Evolutionary conservation across 2,888 invertebrate species (phyloP), one percentile per base, ranked within the genome.

Genomic region (Drosophila nr. medialis): DNA sequence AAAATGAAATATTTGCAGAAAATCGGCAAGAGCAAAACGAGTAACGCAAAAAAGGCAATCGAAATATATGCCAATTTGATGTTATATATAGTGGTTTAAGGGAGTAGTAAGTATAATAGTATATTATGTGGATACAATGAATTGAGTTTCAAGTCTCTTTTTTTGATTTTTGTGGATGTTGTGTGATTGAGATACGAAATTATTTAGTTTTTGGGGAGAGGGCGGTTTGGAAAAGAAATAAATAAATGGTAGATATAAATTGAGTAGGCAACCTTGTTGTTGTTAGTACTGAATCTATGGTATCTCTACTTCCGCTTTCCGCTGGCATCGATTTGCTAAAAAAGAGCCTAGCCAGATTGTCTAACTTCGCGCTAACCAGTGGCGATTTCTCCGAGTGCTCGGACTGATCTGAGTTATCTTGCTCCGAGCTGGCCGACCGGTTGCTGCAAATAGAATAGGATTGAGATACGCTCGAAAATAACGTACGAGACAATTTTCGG

Each of bases 311-410:
- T 91, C 92, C 92, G 91, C 87, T 88, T 88, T 93, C 93, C 91
- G 92, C 90, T 91, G 93, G 91, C 92, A 92, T 91, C 90, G 92
- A 93, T 91, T 95, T 95, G 93, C 94, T 95, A 93, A 96, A 96
- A 86, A 97, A 94, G 89, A 96, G 93, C 92, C 96, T 96, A 32
- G 96, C 96, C 67, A 97, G 93, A 72, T 96, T 96, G 93, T 96
- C 96, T 83, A 95, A 95, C 93, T 96, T 95, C 93, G 95, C 94
- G 81, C 95, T 94, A 89, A 96, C 95, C 67, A 96, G 94, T 30
- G 95, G 96, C 32, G 95, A 94, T 74, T 95, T 95, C 90, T 95
- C 95, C 90, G 93, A 93, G 86, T 93, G 93, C 81, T 93, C 93
- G 81, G 93, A 93, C 70, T 84, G 90, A 83, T 93, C 93, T 64